Base-by-base conservation (phyloP, 1,140 invertebrate genomes). In the Neodiprion fabricii region DNA sequence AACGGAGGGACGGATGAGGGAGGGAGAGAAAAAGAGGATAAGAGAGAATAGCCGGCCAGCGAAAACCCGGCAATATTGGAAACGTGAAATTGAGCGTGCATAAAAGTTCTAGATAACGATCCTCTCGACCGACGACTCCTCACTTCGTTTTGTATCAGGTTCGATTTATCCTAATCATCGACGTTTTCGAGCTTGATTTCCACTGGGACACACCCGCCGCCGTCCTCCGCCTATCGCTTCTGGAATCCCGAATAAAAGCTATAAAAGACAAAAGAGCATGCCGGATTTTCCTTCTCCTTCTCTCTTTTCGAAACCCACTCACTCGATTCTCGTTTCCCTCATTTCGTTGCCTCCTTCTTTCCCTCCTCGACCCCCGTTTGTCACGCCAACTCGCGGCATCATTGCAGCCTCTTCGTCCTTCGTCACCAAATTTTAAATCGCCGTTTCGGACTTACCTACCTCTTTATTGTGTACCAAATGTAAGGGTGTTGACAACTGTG, bases 131-230 rank as follows among this genome's bases (percentile, higher is more conserved):
- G 9, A 61, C n/a, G 67, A 75, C 49, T 75, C 71, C n/a, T 72
- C 48, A 17, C 71, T 28, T 47, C 48, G 48, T 61, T 23, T 72
- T 23, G 21, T 61, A 23, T 17, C 23, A 75, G 49, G 71, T 75
- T 80, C 78, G 69, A 82, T 80, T 77, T 80, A 79, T 82, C 74
- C 76, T 81, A 81, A 82, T 82, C 77, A 80, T 80, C 69, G 72
- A n/a, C 21, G 17, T 73, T 65, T 40, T 21, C 28, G 11, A 10
- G 53, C 67, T 75, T 80, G 79, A 82, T 82, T 81, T 81, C 78
- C 77, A 79, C 70, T 48, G 79, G 78, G 78, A 80, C 50, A 11
- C 14, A 67, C 53, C n/a, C 48, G 40, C n/a, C 48, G 40, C 2
- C 28, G 28, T 40, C 28, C 28, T 40, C 28, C 28, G 5, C 28